Base-by-base conservation (phyloP, 2,888 invertebrate species). In the Choristoneura rosaceana region DNA sequence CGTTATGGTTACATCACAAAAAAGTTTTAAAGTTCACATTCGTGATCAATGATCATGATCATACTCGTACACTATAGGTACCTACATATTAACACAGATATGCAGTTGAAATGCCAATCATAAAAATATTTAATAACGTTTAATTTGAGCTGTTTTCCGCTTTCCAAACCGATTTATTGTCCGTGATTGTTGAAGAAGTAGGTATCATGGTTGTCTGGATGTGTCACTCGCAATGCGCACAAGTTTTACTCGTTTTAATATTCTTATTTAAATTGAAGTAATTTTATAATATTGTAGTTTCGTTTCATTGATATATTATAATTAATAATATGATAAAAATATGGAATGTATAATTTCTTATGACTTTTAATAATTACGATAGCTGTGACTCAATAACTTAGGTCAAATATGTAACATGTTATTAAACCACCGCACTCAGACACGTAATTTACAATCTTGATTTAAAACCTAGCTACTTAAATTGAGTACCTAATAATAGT, bases 101-200 rank as follows among this genome's bases (percentile, higher is more conserved):
- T 52, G 15, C 25, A 25, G 25, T 55, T 55, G 9, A 55, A 55
- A 55, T 55, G 25, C 25, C 55, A 55, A 55, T 55, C 55, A 55
- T 55, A 55, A 15, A 60, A 60, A 38, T 60, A n/a, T 15, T 38
- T 60, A 38, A 60, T 60, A 38, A 38, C 55, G 12, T 55, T 55
- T 55, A 55, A 55, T 55, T 12, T 55, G 83, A 81, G 82, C 84
- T 86, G 84, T 81, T 85, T 77, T 77, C 77, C 84, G 86, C 86
- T 90, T 88, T 90, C 87, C 83, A 87, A 90, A 88, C 85, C 87
- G 84, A 91, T 90, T 89, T 89, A 89, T 88, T 87, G 87, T 86
- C 82, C 80, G 82, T 81, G 86, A 84, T 82, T 80, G 81, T 80
- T 82, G 82, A 80, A 86, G 82, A 83, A 79, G 69, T 43, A 61